Percentiles rank a stretch among this genome's conserved stretches.
Conservation (phyloP, 2,113 vertebrate genomes). For the Phylloscopus trochiloides region DNA sequence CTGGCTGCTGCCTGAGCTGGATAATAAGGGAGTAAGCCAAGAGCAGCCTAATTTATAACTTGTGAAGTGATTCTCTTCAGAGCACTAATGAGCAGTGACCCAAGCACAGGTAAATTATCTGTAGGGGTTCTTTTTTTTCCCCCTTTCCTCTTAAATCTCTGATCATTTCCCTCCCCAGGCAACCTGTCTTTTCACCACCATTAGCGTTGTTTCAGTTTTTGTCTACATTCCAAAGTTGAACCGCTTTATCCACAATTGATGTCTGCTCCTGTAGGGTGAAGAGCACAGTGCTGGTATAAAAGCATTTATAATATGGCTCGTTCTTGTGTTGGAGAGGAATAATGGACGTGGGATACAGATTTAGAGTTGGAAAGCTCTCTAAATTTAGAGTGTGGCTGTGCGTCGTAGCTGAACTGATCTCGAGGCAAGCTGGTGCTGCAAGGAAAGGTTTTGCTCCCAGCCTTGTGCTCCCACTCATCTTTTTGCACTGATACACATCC, state of each 20-base stretch:
- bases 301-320: background rate
- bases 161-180: background rate
- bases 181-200: background rate
- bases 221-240: background rate
- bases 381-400: background rate
- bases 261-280: background rate
- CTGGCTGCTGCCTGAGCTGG: background rate
- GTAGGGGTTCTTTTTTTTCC: accelerated
- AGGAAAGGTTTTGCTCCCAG: background rate
- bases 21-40: background rate
- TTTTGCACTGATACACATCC: background rate
- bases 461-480: background rate
- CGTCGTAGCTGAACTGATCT: background rate
- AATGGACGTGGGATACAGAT: background rate
- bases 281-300: background rate
- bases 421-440: background rate
- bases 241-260: background rate
- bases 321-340: background rate
- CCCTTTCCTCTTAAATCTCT: background rate
- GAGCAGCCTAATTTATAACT: background rate
- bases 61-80: background rate
- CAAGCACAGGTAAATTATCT: background rate
- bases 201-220: background rate
- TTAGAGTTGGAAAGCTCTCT: background rate
- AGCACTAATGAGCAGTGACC: slow-evolving; percentile 2